Conservation (phyloP, 2,888 invertebrate species). For the Zygothrica quintamaculata region DNA sequence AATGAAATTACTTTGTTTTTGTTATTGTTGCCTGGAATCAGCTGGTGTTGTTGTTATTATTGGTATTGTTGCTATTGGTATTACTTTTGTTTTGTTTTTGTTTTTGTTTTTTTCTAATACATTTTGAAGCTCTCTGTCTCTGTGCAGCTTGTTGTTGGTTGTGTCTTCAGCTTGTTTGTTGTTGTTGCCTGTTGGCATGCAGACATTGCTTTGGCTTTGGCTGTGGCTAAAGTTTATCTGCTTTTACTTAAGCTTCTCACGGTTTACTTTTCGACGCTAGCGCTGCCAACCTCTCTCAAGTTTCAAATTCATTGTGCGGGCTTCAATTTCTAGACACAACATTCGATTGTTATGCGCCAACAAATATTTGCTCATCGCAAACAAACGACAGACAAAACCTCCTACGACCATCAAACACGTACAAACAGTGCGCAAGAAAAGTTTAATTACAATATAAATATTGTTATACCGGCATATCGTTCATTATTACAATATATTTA, state of each 20-base stretch:
- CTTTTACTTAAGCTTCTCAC: constrained; percentile 80
- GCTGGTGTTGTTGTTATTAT: constrained; percentile 60
- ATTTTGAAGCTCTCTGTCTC: constrained; percentile 37
- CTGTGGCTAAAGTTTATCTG: constrained; percentile 73
- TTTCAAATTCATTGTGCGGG: constrained; percentile 60
- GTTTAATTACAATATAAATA: background rate
- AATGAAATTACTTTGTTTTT: constrained; percentile 75
- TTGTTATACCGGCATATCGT: too few relatives aligned
- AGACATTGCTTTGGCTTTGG: constrained; percentile 46
- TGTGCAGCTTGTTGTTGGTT: constrained; percentile 31
- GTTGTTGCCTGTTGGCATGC: constrained; percentile 66
- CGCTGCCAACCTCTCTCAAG: constrained; percentile 64
- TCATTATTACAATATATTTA: too few relatives aligned
- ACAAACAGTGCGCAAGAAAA: constrained; percentile 7
- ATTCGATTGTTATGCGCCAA: constrained; percentile 30
- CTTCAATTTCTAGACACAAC: constrained; percentile 40
- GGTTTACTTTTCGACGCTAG: constrained; percentile 79
- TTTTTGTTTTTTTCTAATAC: constrained; percentile 67
- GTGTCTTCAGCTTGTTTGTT: constrained; percentile 32
- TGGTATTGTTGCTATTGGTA: constrained; percentile 28
- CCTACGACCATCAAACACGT: constrained; percentile 22
- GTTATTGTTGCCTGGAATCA: constrained; percentile 61
- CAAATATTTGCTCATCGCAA: constrained; percentile 55
- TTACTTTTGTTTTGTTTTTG: constrained; percentile 37
- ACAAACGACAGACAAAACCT: constrained; percentile 38